Conservation (phyloP, 2,888 invertebrate species). For the Phortica magna region DNA sequence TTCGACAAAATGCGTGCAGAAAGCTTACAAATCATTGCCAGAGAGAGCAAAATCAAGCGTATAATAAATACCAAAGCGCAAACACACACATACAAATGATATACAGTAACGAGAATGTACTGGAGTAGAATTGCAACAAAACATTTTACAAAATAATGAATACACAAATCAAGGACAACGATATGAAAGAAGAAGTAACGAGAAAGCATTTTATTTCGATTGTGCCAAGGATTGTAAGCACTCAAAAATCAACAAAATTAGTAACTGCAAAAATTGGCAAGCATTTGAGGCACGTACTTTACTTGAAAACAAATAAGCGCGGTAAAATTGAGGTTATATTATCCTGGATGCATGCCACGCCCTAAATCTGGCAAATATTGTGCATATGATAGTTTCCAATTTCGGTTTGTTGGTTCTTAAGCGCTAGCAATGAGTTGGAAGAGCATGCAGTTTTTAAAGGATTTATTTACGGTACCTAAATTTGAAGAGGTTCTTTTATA, state of each 20-base stretch:
- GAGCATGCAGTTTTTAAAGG: too few species aligned
- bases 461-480: too few species aligned
- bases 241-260: too few species aligned
- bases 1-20: neutral
- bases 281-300: neutral
- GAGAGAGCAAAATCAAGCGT: conserved; percentile 16
- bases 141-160: neutral
- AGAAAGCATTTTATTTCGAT: neutral
- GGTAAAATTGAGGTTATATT: too few species aligned
- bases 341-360: too few species aligned
- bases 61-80: conserved; percentile 9
- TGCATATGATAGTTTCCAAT: too few species aligned
- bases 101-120: neutral
- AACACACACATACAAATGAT: neutral
- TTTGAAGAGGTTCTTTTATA: too few species aligned
- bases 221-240: too few species aligned
- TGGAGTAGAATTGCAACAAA: conserved; percentile 11
- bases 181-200: neutral
- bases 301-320: neutral
- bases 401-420: too few species aligned
- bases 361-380: too few species aligned
- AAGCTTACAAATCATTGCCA: conserved; percentile 12
- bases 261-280: neutral
- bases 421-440: too few species aligned
- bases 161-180: neutral